Conservation (phyloP, 2,888 invertebrate species). For the Chirona hameri region DNA sequence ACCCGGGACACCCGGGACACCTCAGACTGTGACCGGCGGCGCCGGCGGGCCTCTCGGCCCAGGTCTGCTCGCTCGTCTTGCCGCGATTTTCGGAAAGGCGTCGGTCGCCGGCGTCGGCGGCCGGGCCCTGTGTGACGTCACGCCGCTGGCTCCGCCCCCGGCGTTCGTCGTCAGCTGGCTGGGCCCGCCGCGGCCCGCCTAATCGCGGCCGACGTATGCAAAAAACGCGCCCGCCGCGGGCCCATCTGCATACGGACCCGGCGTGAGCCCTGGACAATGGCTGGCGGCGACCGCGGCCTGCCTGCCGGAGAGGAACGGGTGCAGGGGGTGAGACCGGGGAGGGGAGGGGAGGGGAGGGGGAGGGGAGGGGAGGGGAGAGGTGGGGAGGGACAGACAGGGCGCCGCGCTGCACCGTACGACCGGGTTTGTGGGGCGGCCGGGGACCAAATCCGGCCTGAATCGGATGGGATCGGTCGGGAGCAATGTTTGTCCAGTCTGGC, state of each 20-base stretch:
- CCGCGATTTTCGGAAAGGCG: slow-evolving; percentile 1
- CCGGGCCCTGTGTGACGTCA: neutral
- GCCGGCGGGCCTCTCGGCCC: neutral
- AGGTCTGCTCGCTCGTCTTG: neutral
- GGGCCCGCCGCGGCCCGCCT: neutral
- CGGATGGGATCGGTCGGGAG: neutral
- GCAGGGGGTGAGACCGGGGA: neutral
- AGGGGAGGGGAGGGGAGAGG: neutral
- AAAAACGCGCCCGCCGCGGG: neutral
- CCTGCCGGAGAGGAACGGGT: neutral
- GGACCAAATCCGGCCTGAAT: neutral
- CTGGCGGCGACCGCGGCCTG: neutral
- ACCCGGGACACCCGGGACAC: too few species aligned
- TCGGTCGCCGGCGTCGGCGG: neutral
- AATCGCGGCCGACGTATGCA: slow-evolving; percentile 1
- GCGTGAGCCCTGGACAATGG: neutral
- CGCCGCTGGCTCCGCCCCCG: slow-evolving; percentile 1
- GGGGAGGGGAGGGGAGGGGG: neutral
- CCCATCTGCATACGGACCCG: slow-evolving; percentile 2
- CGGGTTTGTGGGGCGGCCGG: neutral
- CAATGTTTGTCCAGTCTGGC: too few species aligned
- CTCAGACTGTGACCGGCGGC: neutral
- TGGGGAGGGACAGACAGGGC: neutral
- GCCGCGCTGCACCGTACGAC: neutral
- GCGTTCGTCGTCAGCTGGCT: neutral